These are phyloP conservation scores for Tridacna crocea DNA, from an alignment of 2,888 invertebrate species.

Conservation along the genomic window DNA sequence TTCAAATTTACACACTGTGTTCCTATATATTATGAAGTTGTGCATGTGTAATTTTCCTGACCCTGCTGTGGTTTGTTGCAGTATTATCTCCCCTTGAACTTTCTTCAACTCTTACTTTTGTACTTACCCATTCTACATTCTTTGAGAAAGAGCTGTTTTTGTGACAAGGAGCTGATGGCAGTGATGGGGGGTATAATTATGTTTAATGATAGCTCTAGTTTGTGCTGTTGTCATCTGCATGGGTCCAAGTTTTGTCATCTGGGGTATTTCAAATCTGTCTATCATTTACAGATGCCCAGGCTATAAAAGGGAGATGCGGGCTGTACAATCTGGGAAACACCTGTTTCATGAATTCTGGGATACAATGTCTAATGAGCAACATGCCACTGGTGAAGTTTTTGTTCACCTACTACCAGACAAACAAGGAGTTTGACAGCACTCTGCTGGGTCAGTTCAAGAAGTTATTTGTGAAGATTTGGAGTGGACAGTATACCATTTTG, in stretches of 20 bases:
- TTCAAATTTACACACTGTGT: too few species aligned
- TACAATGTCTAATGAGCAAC: slow-evolving; percentile 92
- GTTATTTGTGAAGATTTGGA: slow-evolving; percentile 87
- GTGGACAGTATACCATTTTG: slow-evolving; percentile 86
- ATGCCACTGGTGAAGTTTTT: slow-evolving; percentile 86
- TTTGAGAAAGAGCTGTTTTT: too few species aligned
- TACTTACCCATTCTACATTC: too few species aligned
- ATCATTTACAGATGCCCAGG: slow-evolving; percentile 68
- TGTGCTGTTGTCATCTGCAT: neutral
- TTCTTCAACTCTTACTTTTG: too few species aligned
- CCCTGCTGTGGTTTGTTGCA: too few species aligned
- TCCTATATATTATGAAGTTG: neutral
- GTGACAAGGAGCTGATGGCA: too few species aligned
- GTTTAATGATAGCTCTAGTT: too few species aligned
- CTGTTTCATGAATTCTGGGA: slow-evolving; percentile 94
- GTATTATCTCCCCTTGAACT: too few species aligned
- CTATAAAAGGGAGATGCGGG: slow-evolving; percentile 87
- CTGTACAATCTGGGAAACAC: slow-evolving; percentile 94
- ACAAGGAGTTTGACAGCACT: slow-evolving; percentile 71
- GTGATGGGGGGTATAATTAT: too few species aligned
- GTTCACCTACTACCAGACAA: slow-evolving; percentile 78
- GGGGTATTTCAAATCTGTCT: neutral
- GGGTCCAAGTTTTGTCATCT: neutral
- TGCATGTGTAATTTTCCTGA: too few species aligned
- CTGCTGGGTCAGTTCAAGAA: slow-evolving; percentile 86